These are phyloP conservation scores for Cheilosia soror DNA, from an alignment of 2,888 invertebrate genomes.

Conservation along the genomic window DNA sequence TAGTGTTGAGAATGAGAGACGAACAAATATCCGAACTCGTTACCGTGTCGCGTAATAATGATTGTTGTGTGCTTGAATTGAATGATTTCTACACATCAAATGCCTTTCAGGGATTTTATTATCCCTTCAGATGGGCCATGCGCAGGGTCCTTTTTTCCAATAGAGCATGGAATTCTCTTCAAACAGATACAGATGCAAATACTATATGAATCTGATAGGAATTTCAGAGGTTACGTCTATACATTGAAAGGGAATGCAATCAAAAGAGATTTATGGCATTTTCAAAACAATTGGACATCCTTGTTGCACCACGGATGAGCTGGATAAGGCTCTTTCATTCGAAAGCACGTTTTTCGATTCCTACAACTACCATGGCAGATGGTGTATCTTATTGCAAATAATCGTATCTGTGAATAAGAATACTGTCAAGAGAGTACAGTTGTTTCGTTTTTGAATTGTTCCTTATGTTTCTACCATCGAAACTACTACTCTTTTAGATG, in stretches of 20 bases:
- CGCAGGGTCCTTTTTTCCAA: constrained; percentile 37
- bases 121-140: constrained; percentile 25
- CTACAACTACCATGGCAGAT: background rate
- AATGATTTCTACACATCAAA: constrained; percentile 72
- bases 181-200: background rate
- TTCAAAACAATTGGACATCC: constrained; percentile 76
- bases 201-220: constrained; percentile 13
- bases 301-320: background rate
- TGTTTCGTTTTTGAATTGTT: constrained; percentile 43
- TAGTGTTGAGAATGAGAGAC: constrained; percentile 29
- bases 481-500: constrained; percentile 24
- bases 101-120: constrained; percentile 68
- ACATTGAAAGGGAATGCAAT: constrained; percentile 33
- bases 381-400: constrained; percentile 58
- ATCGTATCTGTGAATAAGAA: constrained; percentile 35
- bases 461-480: too few relatives aligned
- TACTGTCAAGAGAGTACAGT: background rate
- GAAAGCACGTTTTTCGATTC: constrained; percentile 63
- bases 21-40: constrained; percentile 5
- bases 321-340: constrained; percentile 29
- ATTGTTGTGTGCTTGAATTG: constrained; percentile 70
- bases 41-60: constrained; percentile 54
- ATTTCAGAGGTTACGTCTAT: constrained; percentile 1
- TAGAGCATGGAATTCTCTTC: constrained; percentile 47
- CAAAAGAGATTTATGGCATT: constrained; percentile 77